Conservation (phyloP, 2,113 vertebrate genomes). For the Leucosticte australis region DNA sequence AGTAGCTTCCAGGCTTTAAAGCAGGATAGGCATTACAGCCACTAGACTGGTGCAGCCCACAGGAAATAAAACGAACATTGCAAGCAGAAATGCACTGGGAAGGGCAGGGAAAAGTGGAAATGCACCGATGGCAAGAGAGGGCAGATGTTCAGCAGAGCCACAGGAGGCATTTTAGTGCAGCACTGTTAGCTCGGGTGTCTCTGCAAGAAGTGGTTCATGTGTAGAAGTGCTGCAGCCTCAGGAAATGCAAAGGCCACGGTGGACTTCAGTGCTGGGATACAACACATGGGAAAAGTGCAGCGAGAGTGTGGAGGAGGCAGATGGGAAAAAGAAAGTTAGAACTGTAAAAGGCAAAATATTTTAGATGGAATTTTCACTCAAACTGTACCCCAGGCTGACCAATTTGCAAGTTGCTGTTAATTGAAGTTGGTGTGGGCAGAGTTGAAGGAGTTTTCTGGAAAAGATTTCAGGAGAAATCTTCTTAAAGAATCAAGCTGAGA, state of each 20-base stretch:
- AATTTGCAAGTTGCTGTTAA: not conserved
- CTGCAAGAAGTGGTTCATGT: not conserved
- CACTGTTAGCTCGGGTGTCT: not conserved
- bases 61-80: not conserved
- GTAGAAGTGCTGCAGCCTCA: not conserved
- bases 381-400: not conserved
- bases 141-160: not conserved
- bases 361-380: not conserved
- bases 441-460: not conserved
- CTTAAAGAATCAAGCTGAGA: not conserved
- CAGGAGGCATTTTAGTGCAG: not conserved
- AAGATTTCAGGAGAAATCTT: not conserved
- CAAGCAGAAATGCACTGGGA: not conserved
- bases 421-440: not conserved
- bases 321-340: not conserved
- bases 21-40: not conserved
- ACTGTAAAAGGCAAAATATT: not conserved
- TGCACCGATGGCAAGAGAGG: not conserved
- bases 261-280: not conserved
- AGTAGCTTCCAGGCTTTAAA: constrained; percentile 42
- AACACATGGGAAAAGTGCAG: not conserved
- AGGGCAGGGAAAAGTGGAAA: not conserved
- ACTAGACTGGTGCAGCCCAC: not conserved
- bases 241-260: not conserved
- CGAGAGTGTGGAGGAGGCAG: not conserved